Base-by-base conservation (phyloP, 2,888 invertebrate genomes). In the Melipona bicolor region DNA sequence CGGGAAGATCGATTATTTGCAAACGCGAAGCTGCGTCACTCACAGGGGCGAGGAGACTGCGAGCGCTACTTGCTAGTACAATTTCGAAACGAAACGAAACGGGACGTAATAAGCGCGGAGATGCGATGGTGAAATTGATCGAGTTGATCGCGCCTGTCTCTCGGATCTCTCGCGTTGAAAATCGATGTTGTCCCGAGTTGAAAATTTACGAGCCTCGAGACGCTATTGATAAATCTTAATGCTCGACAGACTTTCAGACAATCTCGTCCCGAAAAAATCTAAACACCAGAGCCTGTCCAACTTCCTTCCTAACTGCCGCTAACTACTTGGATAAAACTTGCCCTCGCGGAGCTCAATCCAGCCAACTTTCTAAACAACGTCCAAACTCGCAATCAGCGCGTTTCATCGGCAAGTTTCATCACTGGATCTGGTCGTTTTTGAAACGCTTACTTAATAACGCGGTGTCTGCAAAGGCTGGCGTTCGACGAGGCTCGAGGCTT, bases 361-460 rank as follows among this genome's bases (percentile, higher is more conserved):
- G 5, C 4, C 17, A 19, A 24, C n/a, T 61, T 9, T 11, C 13
- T 24, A 71, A 27, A 43, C 27, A 27, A 49, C 24, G 49, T 72
- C 61, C 2, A 49, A 17, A 17, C 27, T 15, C 4, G 49, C 49
- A 9, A 49, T 36, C 71, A 17, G 21, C 1, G 4, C 9, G 27
- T 13, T 56, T 19, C 17, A n/a, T 36, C 32, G 21, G 0, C 15
- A 5, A 27, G 27, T 27, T 24, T 24, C 24, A 24, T 24, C 24
- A 27, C 27, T 27, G 27, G 27, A 27, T 27, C 27, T 27, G 27
- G 27, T 27, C 15, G 56, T 56, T 65, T 32, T 32, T 56, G 65
- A 56, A 69, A 27, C 72, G 68, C 50, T 81, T 78, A 78, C 74
- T 79, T 81, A 64, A 81, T 79, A 81, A 79, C 73, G 73, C 61